phyloP scores from a whole-genome alignment of 2,888 invertebrate species.

The Apotomis capreana region DNA sequence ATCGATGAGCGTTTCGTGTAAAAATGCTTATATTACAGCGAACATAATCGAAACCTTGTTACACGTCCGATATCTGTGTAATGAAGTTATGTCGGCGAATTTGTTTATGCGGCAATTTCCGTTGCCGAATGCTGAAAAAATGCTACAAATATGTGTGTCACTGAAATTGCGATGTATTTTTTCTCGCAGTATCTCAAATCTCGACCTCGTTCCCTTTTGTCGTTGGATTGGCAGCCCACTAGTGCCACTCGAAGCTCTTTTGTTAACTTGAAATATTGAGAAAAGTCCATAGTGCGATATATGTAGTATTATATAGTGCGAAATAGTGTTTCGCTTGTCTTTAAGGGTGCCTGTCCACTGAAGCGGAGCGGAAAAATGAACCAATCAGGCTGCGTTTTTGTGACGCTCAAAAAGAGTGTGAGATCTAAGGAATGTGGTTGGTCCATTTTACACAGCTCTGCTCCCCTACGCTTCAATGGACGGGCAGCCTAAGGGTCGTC shows the following conservation, averaged over 20 bases:
- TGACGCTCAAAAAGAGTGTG: no score
- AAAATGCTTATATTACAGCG: conserved; percentile 8
- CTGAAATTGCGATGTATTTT: conserved; percentile 19
- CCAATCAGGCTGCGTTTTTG: no score
- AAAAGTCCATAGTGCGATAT: background rate
- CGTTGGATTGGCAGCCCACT: conserved; percentile 12
- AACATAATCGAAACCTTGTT: conserved; percentile 1
- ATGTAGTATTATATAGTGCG: no score
- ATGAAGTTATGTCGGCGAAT: conserved; percentile 5
- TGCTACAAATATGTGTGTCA: conserved; percentile 18
- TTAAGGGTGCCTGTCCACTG: no score
- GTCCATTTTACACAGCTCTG: no score
- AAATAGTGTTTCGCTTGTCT: no score
- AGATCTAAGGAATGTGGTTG: no score
- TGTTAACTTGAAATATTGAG: conserved; percentile 28
- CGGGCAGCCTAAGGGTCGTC: no score
- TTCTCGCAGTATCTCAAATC: conserved; percentile 19
- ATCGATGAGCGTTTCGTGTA: conserved; percentile 21
- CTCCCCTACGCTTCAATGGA: no score
- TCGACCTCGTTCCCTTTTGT: conserved; percentile 35
- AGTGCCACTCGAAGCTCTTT: conserved; percentile 27
- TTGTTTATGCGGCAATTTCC: conserved; percentile 25
- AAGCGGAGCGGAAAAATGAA: no score
- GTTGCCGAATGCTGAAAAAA: conserved; percentile 7
- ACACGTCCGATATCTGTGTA: conserved; percentile 1